Base-by-base conservation (phyloP, 2,888 invertebrate species). In the Thecophora atra region DNA sequence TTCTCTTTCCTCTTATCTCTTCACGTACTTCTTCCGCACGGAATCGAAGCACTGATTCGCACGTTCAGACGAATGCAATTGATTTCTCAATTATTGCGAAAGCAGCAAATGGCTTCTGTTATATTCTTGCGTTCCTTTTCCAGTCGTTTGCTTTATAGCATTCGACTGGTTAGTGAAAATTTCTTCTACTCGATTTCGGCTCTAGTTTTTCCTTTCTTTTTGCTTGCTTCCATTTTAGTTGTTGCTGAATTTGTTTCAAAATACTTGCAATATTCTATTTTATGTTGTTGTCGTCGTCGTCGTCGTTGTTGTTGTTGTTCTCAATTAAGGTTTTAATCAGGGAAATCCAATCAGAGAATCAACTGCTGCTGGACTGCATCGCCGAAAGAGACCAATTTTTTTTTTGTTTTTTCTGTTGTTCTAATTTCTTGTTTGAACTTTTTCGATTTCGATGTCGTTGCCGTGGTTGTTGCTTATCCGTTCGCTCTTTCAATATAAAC, bases 51-150 rank as follows among this genome's bases (percentile, higher is more conserved):
- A 30, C 47, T 44, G 37, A 66, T 66, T 71, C 42, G 71, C 71
- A 71, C 71, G 71, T 71, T 44, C 71, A 37, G 21, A 30, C 65
- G 56, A 71, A 66, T 70, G 56, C 70, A 70, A 66, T 73, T 77
- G 77, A 78, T 77, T 79, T 58, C 65, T 71, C 72, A 70, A 79
- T 81, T 79, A 77, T 77, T 70, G 77, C 67, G 72, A 56, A 66
- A 37, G 47, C 11, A 21, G 8, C 24, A 24, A 30, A 42, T 69
- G 65, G 60, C 47, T n/a, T 42, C 69, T 30, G 44, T 60, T 52
- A 51, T 63, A 44, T 24, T 52, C 77, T 77, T 79, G 78, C 79
- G 78, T 73, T 44, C 51, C 17, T 3, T 54, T 19, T n/a, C 21
- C 21, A 1, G 21, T 67, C 73, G 56, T 66, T 8, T 26, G 8